Conservation (phyloP, 2,797 vertebrate species). For the Sebastiscus albofasciatus region DNA sequence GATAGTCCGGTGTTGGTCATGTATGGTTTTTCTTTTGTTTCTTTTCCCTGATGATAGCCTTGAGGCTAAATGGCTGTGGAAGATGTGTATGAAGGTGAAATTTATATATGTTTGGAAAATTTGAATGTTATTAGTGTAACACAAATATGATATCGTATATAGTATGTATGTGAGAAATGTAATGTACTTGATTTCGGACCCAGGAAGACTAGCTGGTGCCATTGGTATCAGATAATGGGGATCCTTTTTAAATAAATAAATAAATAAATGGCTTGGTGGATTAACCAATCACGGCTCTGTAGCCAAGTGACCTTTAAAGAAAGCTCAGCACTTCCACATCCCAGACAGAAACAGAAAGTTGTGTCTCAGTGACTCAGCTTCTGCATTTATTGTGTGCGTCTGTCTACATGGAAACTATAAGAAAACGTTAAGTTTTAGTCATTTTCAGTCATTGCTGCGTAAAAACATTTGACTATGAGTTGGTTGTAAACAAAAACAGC, state of each 20-base stretch:
- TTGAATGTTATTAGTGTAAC: too few relatives aligned
- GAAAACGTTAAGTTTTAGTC: neutral
- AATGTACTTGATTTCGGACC: too few relatives aligned
- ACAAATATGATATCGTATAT: too few relatives aligned
- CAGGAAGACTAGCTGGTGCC: too few relatives aligned
- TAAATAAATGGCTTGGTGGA: neutral
- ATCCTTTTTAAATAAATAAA: too few relatives aligned
- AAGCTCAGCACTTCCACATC: neutral
- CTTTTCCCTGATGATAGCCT: too few relatives aligned
- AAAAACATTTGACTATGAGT: neutral
- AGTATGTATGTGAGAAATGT: too few relatives aligned
- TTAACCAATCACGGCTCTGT: slow-evolving; percentile 34
- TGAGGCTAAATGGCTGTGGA: too few relatives aligned
- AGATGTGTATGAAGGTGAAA: accelerated
- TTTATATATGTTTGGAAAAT: too few relatives aligned
- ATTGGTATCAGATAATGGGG: too few relatives aligned
- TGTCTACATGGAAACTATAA: neutral
- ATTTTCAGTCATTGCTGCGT: neutral
- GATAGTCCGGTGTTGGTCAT: too few relatives aligned
- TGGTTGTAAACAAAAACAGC: slow-evolving; percentile 25
- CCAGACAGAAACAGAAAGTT: neutral
- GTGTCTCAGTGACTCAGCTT: neutral
- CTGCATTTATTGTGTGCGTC: neutral
- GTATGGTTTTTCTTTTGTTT: too few relatives aligned
- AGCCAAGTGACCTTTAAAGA: slow-evolving; percentile 15